Evolutionary conservation across 2,797 vertebrate genomes (phyloP).

Genomic region (Rousettus madagascariensis): DNA sequence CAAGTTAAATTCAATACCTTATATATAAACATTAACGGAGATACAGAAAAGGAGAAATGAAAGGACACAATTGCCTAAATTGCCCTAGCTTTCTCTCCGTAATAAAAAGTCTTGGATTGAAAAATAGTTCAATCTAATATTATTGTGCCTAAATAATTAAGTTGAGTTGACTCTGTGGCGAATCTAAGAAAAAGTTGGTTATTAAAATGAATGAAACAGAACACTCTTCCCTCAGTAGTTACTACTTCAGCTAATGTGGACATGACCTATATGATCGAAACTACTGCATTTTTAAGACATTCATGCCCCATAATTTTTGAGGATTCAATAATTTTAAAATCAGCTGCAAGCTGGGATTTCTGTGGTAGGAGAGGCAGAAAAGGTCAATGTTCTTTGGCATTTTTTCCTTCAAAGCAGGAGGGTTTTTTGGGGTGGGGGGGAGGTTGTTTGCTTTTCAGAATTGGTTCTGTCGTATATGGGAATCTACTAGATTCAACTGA

Average conservation of each 20-base stretch:
- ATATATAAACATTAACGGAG: constrained; percentile 36
- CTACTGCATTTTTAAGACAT: constrained; percentile 33
- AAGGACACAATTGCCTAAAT: constrained; percentile 57
- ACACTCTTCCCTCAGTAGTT: constrained; percentile 48
- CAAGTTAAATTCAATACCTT: constrained; percentile 32
- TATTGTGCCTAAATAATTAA: constrained; percentile 62
- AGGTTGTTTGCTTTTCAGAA: background rate
- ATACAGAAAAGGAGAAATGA: constrained; percentile 53
- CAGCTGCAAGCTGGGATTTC: constrained; percentile 28
- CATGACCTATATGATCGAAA: constrained; percentile 6
- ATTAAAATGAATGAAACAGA: constrained; percentile 56
- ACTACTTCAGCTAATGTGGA: constrained; percentile 22
- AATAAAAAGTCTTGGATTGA: constrained; percentile 53
- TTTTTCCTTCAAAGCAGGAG: constrained; percentile 35
- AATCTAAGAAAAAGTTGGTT: constrained; percentile 49
- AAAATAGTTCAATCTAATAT: constrained; percentile 44
- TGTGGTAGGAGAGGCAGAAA: background rate
- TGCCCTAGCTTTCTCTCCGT: constrained; percentile 34
- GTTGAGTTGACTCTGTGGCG: constrained; percentile 30
- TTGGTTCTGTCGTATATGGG: background rate
- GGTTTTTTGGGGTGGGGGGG: background rate
- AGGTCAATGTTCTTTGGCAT: background rate
- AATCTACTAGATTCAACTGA: background rate
- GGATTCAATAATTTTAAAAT: constrained; percentile 48
- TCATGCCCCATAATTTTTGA: constrained; percentile 30